Evolutionary conservation across 2,888 invertebrate species (phyloP), one percentile per base, ranked within the genome.

Genomic region (Cremastinae sp.): DNA sequence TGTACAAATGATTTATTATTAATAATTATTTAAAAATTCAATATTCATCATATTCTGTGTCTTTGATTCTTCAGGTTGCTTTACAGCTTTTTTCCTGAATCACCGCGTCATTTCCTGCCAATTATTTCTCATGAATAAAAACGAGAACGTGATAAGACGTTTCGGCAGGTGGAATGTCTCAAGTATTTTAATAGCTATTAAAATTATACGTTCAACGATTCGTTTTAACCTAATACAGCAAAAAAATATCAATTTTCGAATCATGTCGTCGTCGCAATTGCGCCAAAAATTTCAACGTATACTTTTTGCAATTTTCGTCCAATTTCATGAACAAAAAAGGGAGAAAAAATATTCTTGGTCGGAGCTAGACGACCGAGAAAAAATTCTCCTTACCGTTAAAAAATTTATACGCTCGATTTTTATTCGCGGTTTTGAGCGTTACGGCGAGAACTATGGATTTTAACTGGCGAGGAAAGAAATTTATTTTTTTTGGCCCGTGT

Each of bases 91-190:
- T 47, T 47, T 47, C 16, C 14, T 16, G 8, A 28, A 28, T 28
- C 28, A 28, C 2, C 16, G 12, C 5, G 28, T 28, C 28, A 28
- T 5, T 28, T 28, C 28, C 28, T 28, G 28, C 28, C 28, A 28
- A 16, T 18, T 39, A 41, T 41, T 65, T 16, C 0, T 18, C 28
- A 39, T 28, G 28, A 68, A 61, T 53, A 28, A 61, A 39, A 66
- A 61, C 28, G 28, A 28, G 28, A 28, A 28, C 28, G 49, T 64
- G 49, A 76, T 69, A 62, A 76, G 78, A 79, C 74, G 74, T 74
- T 73, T 66, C 69, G 79, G 78, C 77, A 56, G 78, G 61, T 82
- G 84, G 83, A 84, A 85, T 83, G 84, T 83, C 68, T 71, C 76
- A 75, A 83, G 81, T 83, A 79, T 81, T 72, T 78, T 78, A 35